These are phyloP conservation scores for Mythimna albipuncta DNA, from an alignment of 2,888 invertebrate species.

Conservation along the genomic window DNA sequence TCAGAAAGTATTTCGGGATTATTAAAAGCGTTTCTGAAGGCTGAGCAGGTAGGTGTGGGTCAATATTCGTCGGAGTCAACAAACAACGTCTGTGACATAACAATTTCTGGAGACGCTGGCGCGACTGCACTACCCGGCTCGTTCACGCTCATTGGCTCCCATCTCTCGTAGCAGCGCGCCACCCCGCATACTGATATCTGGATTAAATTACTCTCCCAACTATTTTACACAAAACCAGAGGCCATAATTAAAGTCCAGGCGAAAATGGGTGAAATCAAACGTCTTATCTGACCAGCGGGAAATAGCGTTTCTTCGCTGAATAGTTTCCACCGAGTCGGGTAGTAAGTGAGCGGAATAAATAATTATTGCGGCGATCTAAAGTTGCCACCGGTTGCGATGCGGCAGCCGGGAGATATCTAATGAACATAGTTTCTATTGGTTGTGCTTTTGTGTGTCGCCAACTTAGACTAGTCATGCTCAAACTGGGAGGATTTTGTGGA, in stretches of 20 bases:
- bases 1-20: constrained; percentile 3
- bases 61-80: constrained; percentile 66
- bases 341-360: constrained; percentile 90
- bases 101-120: constrained; percentile 69
- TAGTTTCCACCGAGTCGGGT: constrained; percentile 84
- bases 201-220: constrained; percentile 90
- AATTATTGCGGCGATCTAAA: constrained; percentile 89
- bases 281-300: constrained; percentile 90
- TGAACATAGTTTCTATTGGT: constrained; percentile 84
- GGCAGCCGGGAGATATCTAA: constrained; percentile 79
- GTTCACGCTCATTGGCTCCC: constrained; percentile 76
- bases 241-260: constrained; percentile 89
- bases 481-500: constrained; percentile 26
- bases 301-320: constrained; percentile 89
- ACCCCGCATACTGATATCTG: constrained; percentile 87
- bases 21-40: constrained; percentile 31
- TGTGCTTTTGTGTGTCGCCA: constrained; percentile 69
- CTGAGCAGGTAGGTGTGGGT: constrained; percentile 33
- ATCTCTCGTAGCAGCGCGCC: constrained; percentile 79
- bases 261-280: constrained; percentile 90
- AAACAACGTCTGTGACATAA: constrained; percentile 70
- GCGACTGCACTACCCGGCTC: constrained; percentile 63
- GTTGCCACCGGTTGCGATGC: constrained; percentile 78
- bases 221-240: constrained; percentile 90
- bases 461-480: constrained; percentile 60